Evolutionary conservation across 2,888 invertebrate species (phyloP).

Genomic region (Noctua janthe): DNA sequence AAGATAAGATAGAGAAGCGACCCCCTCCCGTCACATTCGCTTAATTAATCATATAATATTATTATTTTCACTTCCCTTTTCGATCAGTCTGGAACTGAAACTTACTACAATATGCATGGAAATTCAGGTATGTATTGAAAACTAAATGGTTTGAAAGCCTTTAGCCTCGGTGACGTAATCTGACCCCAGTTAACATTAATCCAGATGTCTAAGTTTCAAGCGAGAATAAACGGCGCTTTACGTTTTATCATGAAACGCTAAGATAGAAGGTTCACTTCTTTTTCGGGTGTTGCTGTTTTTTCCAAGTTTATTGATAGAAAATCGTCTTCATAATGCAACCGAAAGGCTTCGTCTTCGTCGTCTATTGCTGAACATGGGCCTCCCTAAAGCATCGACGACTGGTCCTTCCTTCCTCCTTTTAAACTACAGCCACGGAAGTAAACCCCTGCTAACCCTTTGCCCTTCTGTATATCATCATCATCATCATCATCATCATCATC

Average conservation of each 20-base stretch:
- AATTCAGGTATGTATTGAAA: constrained; percentile 2
- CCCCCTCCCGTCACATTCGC: not conserved
- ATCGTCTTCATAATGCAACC: not conserved
- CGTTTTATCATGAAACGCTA: not conserved
- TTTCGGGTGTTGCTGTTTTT: not conserved
- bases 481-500: no score
- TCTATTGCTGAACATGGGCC: not conserved
- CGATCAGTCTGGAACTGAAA: not conserved
- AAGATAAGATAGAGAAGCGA: not conserved
- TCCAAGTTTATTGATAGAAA: not conserved
- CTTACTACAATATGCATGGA: constrained; percentile 7
- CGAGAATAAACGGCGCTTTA: constrained; percentile 55
- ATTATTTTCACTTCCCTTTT: not conserved
- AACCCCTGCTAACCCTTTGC: not conserved
- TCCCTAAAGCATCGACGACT: not conserved
- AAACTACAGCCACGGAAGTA: not conserved
- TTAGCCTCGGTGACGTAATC: constrained; percentile 58
- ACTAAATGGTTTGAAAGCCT: constrained; percentile 42
- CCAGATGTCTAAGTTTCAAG: constrained; percentile 56
- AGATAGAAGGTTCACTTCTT: constrained; percentile 43
- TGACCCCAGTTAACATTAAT: constrained; percentile 60
- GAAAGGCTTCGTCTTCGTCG: not conserved
- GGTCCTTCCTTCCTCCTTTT: not conserved
- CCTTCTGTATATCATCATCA: not conserved
- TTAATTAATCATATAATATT: not conserved